Conservation (phyloP, 2,888 invertebrate genomes). For the Strigamia transsilvanica region DNA sequence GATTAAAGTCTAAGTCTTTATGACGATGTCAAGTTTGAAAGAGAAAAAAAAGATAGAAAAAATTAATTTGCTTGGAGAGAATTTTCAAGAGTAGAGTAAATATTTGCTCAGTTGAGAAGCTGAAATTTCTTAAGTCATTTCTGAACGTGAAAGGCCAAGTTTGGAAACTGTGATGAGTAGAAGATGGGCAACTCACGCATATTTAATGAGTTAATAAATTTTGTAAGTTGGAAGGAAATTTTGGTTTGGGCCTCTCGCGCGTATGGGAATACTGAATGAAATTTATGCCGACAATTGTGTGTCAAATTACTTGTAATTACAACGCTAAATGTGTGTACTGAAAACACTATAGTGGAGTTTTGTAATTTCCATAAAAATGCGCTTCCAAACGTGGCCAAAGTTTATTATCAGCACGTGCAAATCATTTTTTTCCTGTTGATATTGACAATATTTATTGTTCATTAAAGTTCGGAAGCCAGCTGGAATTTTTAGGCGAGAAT, state of each 20-base stretch:
- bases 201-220: conserved; percentile 41
- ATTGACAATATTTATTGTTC: not conserved
- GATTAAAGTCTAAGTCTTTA: not conserved
- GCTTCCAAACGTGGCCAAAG: not conserved
- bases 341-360: not conserved
- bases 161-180: not conserved
- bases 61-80: conserved; percentile 36
- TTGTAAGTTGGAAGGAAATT: conserved; percentile 6
- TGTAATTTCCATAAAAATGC: not conserved
- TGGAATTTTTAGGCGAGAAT: not conserved
- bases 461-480: not conserved
- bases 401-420: not conserved
- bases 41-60: not conserved
- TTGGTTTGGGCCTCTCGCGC: not conserved
- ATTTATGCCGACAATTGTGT: not conserved
- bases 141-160: not conserved
- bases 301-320: conserved; percentile 13
- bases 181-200: conserved; percentile 17
- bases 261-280: not conserved
- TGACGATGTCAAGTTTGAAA: not conserved
- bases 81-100: conserved; percentile 31
- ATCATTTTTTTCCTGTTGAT: not conserved
- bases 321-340: not conserved
- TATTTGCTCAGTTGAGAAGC: conserved; percentile 23
- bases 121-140: conserved; percentile 14